Base-by-base conservation (phyloP, 2,888 invertebrate genomes). In the Aspidiotus destructor region DNA sequence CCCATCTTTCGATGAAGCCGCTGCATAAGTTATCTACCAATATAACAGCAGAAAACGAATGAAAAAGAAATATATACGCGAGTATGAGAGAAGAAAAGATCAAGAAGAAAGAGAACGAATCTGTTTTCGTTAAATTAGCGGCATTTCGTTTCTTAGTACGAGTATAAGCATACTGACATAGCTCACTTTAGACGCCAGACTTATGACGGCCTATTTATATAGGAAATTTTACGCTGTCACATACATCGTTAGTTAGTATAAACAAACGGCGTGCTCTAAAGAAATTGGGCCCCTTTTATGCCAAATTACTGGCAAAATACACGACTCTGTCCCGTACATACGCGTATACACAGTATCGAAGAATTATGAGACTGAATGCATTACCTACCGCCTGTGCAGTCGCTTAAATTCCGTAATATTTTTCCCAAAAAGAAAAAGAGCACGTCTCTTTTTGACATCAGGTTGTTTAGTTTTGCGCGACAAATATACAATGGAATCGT, bases 201-300 rank as follows among this genome's bases (percentile, higher is more conserved):
- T 48, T 48, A 48, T 48, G 48, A 48, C 48, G 48, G 48, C 48
- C 28, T 48, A 48, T 48, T 48, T 48, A 48, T 48, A 48, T 48
- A 13, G 6, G n/a, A 48, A 13, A 48, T 48, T 48, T n/a, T 48
- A 48, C 48, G 48, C 48, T 48, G 48, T 48, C 48, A 48, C 48
- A 48, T 48, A 48, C 48, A 48, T 48, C 11, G 48, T 48, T 48
- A 48, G 48, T 48, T 48, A 48, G 48, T 48, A 48, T 48, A 48
- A 48, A 48, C 48, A 48, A 48, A 48, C 48, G n/a, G 48, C 48
- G 48, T n/a, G 6, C 48, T 13, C n/a, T 13, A 48, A 48, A n/a
- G n/a, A n/a, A 48, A 13, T 13, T 48, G 10, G 48, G 48, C n/a
- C 48, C 48, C 48, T 48, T n/a, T 48, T n/a, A 48, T 48, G 48